A percentile compares a stretch with the other conserved stretches of the same genome.
These are phyloP conservation scores for Zosterops borbonicus DNA, from an alignment of 2,113 vertebrate genomes.

Conservation along the genomic window DNA sequence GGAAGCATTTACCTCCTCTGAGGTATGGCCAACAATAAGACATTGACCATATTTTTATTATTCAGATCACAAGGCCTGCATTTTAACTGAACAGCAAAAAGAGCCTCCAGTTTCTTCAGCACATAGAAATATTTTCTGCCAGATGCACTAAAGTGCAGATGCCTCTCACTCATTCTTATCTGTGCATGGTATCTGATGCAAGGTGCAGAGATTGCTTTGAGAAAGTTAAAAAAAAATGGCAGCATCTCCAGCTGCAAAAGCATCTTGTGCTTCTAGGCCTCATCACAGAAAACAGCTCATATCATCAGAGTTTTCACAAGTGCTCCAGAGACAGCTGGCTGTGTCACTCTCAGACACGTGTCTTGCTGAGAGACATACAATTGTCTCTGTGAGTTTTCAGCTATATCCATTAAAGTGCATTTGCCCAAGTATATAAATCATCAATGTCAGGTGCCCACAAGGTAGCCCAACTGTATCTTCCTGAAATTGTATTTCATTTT, in stretches of 20 bases:
- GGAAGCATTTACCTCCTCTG: not conserved
- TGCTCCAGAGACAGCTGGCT: not conserved
- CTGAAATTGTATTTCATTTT: not conserved
- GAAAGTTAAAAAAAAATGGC: not conserved
- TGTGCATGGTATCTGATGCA: not conserved
- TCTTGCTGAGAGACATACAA: not conserved
- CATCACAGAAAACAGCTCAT: not conserved
- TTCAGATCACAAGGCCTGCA: not conserved
- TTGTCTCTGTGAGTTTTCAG: not conserved
- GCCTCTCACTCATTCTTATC: constrained; percentile 22
- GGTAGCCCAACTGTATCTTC: not conserved
- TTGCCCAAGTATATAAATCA: not conserved
- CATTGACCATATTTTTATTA: not conserved
- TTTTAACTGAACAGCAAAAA: not conserved
- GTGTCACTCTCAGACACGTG: not conserved
- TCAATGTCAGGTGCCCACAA: not conserved
- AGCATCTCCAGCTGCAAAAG: not conserved
- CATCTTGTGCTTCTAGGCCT: not conserved
- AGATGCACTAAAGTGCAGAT: not conserved
- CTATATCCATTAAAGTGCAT: not conserved
- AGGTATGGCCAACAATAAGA: not conserved
- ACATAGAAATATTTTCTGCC: not conserved
- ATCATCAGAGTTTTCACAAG: not conserved
- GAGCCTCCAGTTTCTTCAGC: not conserved
- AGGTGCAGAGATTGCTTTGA: not conserved